phyloP scores from a whole-genome alignment of 2,113 vertebrate genomes.

The Hypomesus transpacificus region DNA sequence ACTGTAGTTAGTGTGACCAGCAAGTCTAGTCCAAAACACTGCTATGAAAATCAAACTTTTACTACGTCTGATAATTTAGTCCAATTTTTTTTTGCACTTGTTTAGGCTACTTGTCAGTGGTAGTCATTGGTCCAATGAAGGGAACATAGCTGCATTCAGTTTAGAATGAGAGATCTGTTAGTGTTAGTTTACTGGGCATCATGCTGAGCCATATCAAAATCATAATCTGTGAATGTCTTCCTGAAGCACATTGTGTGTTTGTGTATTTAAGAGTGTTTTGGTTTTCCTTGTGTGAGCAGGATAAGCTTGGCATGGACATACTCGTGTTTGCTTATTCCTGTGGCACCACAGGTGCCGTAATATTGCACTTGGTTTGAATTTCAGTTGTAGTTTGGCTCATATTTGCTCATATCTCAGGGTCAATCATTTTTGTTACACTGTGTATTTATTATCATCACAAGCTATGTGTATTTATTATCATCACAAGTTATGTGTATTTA shows the following conservation, averaged over 20 bases:
- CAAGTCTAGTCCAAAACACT: no score
- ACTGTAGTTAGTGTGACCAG: no score
- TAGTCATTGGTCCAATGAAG: neutral
- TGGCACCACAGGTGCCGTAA: no score
- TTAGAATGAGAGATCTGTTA: neutral
- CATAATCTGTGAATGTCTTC: slow-evolving; percentile 37
- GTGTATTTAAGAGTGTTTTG: slow-evolving; percentile 14
- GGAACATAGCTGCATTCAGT: neutral
- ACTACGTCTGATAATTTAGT: no score
- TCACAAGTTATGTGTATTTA: no score
- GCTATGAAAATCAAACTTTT: no score
- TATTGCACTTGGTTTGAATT: neutral
- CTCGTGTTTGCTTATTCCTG: no score
- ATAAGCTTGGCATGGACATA: no score
- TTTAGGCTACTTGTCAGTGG: slow-evolving; percentile 3
- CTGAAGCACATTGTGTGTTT: slow-evolving; percentile 2
- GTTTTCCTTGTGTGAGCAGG: no score
- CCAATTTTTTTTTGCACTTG: neutral
- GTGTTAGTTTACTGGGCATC: neutral
- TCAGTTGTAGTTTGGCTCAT: slow-evolving; percentile 31
- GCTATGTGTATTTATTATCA: no score
- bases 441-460: no score
- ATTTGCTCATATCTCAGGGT: slow-evolving; percentile 17
- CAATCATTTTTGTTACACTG: neutral
- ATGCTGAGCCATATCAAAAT: slow-evolving; percentile 36